Conservation (phyloP, 2,888 invertebrate species). For the Timema cristinae region DNA sequence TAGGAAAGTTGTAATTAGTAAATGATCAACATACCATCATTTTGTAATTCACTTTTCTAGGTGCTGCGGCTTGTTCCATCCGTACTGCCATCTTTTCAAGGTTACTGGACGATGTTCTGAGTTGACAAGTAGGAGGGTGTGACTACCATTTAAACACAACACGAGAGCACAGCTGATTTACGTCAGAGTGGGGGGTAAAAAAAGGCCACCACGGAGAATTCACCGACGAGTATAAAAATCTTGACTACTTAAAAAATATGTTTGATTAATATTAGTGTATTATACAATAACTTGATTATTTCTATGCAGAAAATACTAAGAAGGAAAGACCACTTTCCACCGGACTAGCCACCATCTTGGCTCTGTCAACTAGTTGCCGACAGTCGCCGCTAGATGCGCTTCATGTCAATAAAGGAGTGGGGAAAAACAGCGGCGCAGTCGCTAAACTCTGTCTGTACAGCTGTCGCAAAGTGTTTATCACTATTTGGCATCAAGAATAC, state of each 20-base stretch:
- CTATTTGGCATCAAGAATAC: too few relatives aligned
- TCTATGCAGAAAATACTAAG: constrained; percentile 26
- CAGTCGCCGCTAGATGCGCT: constrained; percentile 24
- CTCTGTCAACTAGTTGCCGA: constrained; percentile 25
- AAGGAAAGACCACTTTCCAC: constrained; percentile 25
- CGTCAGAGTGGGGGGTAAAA: constrained; percentile 2
- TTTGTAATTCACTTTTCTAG: constrained; percentile 54
- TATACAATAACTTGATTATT: not conserved
- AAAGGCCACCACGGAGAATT: constrained; percentile 18
- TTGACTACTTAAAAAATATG: not conserved
- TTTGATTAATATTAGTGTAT: constrained; percentile 3
- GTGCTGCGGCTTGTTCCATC: constrained; percentile 53
- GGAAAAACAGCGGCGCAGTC: constrained; percentile 4
- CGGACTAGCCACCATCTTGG: constrained; percentile 31
- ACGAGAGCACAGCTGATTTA: constrained; percentile 13
- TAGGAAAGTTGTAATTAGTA: not conserved
- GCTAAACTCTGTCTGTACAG: constrained; percentile 1
- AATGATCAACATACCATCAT: constrained; percentile 46
- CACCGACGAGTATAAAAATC: constrained; percentile 22
- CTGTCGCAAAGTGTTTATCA: not conserved
- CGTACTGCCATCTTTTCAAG: constrained; percentile 51
- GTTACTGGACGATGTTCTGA: constrained; percentile 19
- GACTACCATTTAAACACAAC: constrained; percentile 22
- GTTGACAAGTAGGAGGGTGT: constrained; percentile 28
- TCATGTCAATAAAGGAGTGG: not conserved